Evolutionary conservation across 2,797 vertebrate genomes (phyloP).

Genomic region (Catamblyrhynchus diadema): DNA sequence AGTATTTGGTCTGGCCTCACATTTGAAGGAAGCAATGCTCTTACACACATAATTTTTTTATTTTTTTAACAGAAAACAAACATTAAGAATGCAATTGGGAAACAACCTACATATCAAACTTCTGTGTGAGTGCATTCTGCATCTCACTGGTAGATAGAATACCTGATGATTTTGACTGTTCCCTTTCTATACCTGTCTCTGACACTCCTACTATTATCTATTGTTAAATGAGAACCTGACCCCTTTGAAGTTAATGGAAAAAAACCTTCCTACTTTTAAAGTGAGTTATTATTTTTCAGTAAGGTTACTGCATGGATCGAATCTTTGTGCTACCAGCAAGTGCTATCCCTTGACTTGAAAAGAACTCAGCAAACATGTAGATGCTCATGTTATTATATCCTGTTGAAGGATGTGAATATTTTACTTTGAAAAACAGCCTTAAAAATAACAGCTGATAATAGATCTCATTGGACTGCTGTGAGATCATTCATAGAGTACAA

Average conservation of each 20-base stretch:
- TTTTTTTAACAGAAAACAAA: neutral
- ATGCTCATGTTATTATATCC: neutral
- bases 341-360: neutral
- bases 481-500: neutral
- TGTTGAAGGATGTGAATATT: neutral
- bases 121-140: neutral
- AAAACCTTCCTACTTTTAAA: neutral
- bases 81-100: neutral
- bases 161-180: neutral
- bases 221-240: neutral
- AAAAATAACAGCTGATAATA: neutral
- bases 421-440: neutral
- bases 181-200: neutral
- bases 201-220: neutral
- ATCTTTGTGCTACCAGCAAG: neutral
- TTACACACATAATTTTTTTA: accelerated
- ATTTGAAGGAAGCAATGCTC: neutral
- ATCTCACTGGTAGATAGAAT: neutral
- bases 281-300: neutral
- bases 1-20: neutral
- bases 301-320: neutral
- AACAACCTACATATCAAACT: neutral
- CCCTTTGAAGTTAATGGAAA: neutral
- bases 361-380: neutral
- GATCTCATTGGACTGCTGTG: neutral